These are phyloP conservation scores for Halocaridina rubra DNA, from an alignment of 2,888 invertebrate genomes.

Conservation along the genomic window DNA sequence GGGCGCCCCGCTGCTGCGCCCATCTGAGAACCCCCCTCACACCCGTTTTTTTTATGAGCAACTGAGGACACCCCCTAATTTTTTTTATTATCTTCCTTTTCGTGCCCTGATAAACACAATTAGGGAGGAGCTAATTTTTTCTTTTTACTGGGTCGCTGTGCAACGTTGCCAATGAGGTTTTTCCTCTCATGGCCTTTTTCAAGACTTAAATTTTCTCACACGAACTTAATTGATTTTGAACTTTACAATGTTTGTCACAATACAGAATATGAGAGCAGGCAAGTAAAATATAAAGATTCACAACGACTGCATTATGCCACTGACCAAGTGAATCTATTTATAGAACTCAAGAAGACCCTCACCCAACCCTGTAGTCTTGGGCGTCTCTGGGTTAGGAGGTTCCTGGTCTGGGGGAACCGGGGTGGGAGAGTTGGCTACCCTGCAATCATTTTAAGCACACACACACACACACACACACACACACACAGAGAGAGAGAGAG, in stretches of 20 bases:
- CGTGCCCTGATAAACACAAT: constrained; percentile 32
- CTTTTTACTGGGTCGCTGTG: background rate
- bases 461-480: background rate
- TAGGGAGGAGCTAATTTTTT: background rate
- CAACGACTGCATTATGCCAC: background rate
- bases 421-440: background rate
- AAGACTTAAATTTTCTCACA: too few relatives aligned
- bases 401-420: background rate
- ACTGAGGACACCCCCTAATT: constrained; percentile 32
- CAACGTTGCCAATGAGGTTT: constrained; percentile 34
- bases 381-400: too few relatives aligned
- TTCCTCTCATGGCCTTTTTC: too few relatives aligned
- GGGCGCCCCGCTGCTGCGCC: background rate
- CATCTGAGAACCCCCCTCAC: constrained; percentile 5
- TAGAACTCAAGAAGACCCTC: background rate
- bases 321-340: background rate
- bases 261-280: background rate
- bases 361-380: background rate
- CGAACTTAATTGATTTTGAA: too few relatives aligned
- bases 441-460: background rate
- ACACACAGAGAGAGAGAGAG: background rate
- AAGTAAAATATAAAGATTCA: background rate
- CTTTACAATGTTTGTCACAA: background rate
- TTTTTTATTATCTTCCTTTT: constrained; percentile 38
- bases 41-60: constrained; percentile 43